phyloP scores from a whole-genome alignment of 2,113 vertebrate genomes.

The Ramphastos sulfuratus region DNA sequence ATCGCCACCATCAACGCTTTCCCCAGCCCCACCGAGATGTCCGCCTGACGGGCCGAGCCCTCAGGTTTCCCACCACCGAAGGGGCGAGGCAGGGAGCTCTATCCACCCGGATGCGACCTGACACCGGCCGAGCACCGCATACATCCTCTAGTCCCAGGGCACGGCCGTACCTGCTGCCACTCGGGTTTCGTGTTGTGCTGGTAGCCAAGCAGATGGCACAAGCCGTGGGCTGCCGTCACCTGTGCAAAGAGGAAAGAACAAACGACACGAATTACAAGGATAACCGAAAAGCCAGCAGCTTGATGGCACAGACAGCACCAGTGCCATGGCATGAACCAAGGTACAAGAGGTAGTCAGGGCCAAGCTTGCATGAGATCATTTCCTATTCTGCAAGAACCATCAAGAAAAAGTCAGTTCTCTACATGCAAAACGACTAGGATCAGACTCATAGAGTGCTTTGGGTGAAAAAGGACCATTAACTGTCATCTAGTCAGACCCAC shows the following conservation, averaged over 20 bases:
- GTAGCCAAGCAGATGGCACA: slow-evolving; percentile 92
- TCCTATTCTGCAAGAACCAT: background rate
- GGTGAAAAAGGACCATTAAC: background rate
- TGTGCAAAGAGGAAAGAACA: slow-evolving; percentile 23
- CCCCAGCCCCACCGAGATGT: background rate
- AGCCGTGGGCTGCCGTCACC: slow-evolving; percentile 87
- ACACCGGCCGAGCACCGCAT: no score
- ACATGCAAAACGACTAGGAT: background rate
- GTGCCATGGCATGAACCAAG: background rate
- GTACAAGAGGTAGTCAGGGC: no score
- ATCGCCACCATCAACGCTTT: accelerated
- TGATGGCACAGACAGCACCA: background rate
- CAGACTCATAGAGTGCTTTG: background rate
- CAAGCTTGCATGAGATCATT: no score
- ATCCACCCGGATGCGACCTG: accelerated
- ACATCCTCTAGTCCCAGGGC: background rate
- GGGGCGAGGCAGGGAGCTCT: accelerated
- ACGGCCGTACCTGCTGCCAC: slow-evolving; percentile 81
- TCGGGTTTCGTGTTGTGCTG: slow-evolving; percentile 81
- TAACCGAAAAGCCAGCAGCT: background rate
- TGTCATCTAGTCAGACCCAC: background rate
- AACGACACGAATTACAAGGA: accelerated
- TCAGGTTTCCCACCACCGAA: background rate
- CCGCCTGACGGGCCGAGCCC: background rate
- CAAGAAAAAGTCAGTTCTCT: no score